Evolutionary conservation across 2,888 invertebrate species (phyloP).

Genomic region (Pantelozetes paolii): DNA sequence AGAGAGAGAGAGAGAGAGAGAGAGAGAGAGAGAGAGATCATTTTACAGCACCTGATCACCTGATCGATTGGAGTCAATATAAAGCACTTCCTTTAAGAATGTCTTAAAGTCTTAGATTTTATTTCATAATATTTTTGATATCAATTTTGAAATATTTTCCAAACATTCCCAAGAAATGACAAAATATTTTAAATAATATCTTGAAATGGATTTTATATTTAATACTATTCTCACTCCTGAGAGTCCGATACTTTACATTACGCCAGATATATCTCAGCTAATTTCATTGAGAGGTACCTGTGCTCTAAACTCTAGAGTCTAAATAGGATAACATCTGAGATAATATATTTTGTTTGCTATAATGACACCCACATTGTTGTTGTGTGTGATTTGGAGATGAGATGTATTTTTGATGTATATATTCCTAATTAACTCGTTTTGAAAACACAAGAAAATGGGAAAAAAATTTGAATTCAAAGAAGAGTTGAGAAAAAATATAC

Average conservation of each 20-base stretch:
- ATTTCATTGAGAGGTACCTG: too few species aligned
- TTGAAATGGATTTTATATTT: too few species aligned
- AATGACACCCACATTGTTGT: not conserved
- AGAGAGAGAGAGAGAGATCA: conserved; percentile 18
- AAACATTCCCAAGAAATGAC: not conserved
- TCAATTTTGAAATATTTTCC: not conserved
- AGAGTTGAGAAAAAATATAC: not conserved
- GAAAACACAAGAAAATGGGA: not conserved
- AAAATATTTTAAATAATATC: too few species aligned
- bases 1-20: conserved; percentile 27
- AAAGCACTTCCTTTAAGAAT: not conserved
- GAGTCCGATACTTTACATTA: too few species aligned
- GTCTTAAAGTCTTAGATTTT: not conserved
- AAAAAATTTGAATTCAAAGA: not conserved
- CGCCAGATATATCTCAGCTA: too few species aligned
- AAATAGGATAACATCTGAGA: too few species aligned
- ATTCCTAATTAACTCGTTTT: not conserved
- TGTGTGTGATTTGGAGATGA: not conserved
- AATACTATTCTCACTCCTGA: too few species aligned
- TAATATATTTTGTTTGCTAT: not conserved
- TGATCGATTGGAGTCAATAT: not conserved
- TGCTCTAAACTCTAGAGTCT: too few species aligned
- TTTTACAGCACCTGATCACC: not conserved
- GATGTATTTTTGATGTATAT: not conserved
- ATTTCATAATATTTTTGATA: not conserved